These are phyloP conservation scores for Tragelaphus strepsiceros DNA, from an alignment of 2,113 vertebrate species.

Conservation along the genomic window DNA sequence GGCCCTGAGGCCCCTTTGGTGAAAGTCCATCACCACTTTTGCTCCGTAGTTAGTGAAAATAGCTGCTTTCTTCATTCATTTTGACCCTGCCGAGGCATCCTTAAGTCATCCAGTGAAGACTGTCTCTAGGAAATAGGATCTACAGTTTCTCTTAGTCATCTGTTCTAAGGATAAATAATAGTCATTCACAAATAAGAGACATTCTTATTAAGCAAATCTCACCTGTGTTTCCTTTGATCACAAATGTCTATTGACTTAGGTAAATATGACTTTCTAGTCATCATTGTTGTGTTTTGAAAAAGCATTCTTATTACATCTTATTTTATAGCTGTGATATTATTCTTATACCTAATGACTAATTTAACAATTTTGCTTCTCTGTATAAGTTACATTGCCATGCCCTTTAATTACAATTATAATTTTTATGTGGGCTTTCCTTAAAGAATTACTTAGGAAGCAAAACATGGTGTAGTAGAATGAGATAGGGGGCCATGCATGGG, in stretches of 20 bases:
- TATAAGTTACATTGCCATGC: not conserved
- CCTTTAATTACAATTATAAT: not conserved
- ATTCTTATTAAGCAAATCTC: not conserved
- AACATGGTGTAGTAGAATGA: not conserved
- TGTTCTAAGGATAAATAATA: not conserved
- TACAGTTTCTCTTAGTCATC: not conserved
- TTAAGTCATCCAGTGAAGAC: not conserved
- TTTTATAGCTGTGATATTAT: not conserved
- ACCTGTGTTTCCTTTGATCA: not conserved
- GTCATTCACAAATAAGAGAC: not conserved
- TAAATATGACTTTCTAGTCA: not conserved
- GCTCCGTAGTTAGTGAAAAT: not conserved
- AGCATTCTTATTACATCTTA: not conserved
- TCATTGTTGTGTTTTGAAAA: not conserved
- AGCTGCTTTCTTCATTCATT: not conserved
- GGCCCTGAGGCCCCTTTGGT: not conserved
- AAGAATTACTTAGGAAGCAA: not conserved
- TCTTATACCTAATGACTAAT: not conserved
- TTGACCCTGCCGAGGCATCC: not conserved
- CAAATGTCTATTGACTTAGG: not conserved
- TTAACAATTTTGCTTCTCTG: not conserved
- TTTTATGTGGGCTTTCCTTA: not conserved
- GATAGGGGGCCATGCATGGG: not conserved
- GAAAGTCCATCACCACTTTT: not conserved
- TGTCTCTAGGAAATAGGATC: not conserved